phyloP scores from a whole-genome alignment of 30 jellyfish, hydroid and myxozoan genomes.

The Pelagia noctiluca region DNA sequence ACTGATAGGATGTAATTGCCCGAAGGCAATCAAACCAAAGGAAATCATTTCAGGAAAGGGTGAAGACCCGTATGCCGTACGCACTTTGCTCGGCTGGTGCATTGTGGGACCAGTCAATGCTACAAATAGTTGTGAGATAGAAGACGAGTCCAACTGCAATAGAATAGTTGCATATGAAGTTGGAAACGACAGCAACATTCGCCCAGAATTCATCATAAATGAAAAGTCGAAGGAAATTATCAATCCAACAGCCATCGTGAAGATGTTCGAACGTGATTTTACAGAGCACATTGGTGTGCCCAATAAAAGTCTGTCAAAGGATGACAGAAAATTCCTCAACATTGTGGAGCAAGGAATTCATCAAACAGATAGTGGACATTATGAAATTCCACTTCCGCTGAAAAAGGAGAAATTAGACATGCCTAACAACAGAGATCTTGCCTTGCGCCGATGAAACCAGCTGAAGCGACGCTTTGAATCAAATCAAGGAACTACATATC shows the following conservation, averaged over 20 bases:
- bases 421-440: constrained; percentile 35
- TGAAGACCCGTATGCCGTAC: constrained; percentile 45
- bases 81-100: constrained; percentile 35
- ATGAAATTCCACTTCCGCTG: constrained; percentile 26
- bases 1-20: constrained; percentile 30
- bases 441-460: constrained; percentile 13
- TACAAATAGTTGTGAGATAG: constrained; percentile 6
- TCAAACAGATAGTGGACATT: constrained; percentile 35
- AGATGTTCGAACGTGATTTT: constrained; percentile 30
- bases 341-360: constrained; percentile 19
- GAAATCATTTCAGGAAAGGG: constrained; percentile 32
- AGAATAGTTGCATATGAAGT: constrained; percentile 12
- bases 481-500: constrained; percentile 15
- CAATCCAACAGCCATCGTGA: constrained; percentile 23
- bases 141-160: constrained; percentile 13
- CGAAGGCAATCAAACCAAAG: constrained; percentile 30
- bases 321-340: constrained; percentile 27
- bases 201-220: constrained; percentile 20
- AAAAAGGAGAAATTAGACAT: constrained; percentile 1
- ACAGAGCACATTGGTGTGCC: constrained; percentile 12
- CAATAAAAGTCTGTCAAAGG: constrained; percentile 8
- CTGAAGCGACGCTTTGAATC: constrained; percentile 24
- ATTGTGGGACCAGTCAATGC: constrained; percentile 37
- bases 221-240: constrained; percentile 29
- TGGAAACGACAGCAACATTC: constrained; percentile 9